Evolutionary conservation across 35 echinoderm and acorn worm genomes (phyloP), one percentile per base, ranked within the genome.

Genomic region (Diadema setosum): DNA sequence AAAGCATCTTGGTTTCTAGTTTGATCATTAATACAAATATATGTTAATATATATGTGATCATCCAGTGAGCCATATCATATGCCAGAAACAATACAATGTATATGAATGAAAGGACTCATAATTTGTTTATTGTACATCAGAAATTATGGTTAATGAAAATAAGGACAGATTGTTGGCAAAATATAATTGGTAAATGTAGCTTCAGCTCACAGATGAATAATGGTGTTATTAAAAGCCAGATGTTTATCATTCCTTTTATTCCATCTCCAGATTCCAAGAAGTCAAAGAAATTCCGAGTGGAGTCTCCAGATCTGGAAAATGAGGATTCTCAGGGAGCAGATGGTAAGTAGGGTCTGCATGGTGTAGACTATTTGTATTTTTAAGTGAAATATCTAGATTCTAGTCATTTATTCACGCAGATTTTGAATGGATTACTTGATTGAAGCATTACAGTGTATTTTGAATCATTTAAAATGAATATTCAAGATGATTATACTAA

Each of bases 291-390:
- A 24, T 24, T 25, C 3, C 80, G 76, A 80, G 45, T 45, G 45
- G 34, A 75, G 1, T 75, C 45, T 42, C 67, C 50, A 18, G 75
- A 89, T 14, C 39, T 23, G 3, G 87, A 89, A 15, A 76, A 81
- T 89, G 87, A 89, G 0, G 87, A 89, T 56, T 58, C 87, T 48
- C 46, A 80, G 12, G 87, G 87, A 81, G 27, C 48, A n/a, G 61
- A 87, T 26, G 60, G 65, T 87, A 45, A 46, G 39, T 43, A 81
- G 3, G 8, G 23, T 17, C 1, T 11, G 23, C 1, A 32, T 76
- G 5, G 7, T 23, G 21, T 23, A 4, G 18, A 78, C 41, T 78
- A 33, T 39, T 5, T 39, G 5, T 7, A 33, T 14, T n/a, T 14
- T n/a, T 16, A 29, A 18, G 31, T 67, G 8, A 67, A 1, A 3